phyloP scores from a whole-genome alignment of 1,140 invertebrate genomes.

The Acromyrmex echinatior region DNA sequence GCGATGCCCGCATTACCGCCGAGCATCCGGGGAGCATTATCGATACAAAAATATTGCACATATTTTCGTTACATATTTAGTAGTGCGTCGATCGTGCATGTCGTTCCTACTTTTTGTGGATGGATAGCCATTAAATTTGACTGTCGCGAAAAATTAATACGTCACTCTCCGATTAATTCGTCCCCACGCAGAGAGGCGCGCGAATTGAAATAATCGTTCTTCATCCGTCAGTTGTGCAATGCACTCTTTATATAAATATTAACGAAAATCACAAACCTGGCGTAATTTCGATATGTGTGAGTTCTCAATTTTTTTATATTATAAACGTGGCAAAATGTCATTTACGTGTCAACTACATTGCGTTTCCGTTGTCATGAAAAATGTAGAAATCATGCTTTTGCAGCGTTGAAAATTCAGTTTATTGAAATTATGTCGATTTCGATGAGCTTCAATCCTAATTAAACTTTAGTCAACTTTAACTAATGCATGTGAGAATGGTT shows the following conservation, averaged over 20 bases:
- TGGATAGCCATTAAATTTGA: conserved; percentile 35
- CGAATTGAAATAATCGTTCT: conserved; percentile 24
- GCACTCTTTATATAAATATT: conserved; percentile 32
- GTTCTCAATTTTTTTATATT: not conserved
- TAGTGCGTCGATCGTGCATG: not conserved
- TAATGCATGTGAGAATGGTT: not conserved
- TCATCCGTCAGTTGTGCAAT: not conserved
- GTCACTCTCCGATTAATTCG: conserved; percentile 35
- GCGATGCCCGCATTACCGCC: not conserved
- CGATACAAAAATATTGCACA: conserved; percentile 30
- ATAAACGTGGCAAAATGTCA: not conserved
- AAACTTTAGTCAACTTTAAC: not conserved
- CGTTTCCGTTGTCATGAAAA: not conserved
- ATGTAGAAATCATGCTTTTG: not conserved
- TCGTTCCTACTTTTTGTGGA: conserved; percentile 13
- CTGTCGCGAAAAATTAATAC: conserved; percentile 47
- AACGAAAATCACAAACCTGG: not conserved
- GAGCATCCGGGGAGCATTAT: conserved; percentile 20
- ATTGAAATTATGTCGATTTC: conserved; percentile 29
- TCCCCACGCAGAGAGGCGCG: not conserved
- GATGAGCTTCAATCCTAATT: conserved; percentile 17
- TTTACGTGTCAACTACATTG: not conserved
- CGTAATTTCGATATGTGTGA: not conserved
- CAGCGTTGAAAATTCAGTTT: not conserved
- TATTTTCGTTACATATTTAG: conserved; percentile 15